Evolutionary conservation across 2,113 vertebrate genomes (phyloP).

Genomic region (Dromaius novaehollandiae): DNA sequence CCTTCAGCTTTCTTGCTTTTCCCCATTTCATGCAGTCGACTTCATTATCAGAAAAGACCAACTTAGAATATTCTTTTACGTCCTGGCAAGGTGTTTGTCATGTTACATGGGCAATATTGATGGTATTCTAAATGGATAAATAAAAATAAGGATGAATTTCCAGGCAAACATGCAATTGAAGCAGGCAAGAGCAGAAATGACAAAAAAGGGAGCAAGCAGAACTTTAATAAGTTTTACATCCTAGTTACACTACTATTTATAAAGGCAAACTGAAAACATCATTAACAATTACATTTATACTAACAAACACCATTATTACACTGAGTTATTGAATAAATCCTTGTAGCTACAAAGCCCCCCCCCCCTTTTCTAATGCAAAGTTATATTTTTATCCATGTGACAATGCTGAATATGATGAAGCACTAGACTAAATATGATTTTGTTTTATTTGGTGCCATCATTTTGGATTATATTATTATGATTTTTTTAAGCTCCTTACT

Average conservation of each 20-base stretch:
- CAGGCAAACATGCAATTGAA: background rate
- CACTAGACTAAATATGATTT: background rate
- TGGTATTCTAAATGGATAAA: background rate
- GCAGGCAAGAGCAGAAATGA: background rate
- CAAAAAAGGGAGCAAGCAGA: background rate
- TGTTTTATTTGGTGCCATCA: conserved; percentile 33
- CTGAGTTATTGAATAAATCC: background rate
- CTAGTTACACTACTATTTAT: background rate
- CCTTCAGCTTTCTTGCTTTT: background rate
- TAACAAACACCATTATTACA: background rate
- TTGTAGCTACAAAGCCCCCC: background rate
- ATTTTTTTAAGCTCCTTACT: conserved; percentile 60
- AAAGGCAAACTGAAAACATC: background rate
- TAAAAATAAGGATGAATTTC: background rate
- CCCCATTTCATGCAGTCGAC: background rate
- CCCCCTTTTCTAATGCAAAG: background rate
- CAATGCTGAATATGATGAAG: background rate
- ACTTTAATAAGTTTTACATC: background rate
- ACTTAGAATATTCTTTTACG: background rate
- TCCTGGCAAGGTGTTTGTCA: background rate
- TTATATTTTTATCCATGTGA: background rate
- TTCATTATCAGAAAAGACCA: background rate
- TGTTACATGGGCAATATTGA: background rate
- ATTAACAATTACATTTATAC: background rate
- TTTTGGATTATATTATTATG: conserved; percentile 52